Base-by-base conservation (phyloP, 2,888 invertebrate species). In the Seira musarum region DNA sequence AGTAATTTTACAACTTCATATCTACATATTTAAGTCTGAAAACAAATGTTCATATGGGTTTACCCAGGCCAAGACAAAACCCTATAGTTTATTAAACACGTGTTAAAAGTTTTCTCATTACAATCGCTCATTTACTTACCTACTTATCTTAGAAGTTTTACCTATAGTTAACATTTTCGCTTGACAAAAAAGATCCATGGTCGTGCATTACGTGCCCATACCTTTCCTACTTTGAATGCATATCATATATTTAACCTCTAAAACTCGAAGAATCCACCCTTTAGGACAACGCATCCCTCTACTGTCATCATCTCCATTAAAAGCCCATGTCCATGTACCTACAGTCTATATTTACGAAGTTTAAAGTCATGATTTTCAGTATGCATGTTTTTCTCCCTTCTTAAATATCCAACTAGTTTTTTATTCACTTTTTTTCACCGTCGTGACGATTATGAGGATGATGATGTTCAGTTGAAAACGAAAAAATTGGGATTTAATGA, bases 401-500 rank as follows among this genome's bases (percentile, higher is more conserved):
- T n/a, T n/a, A n/a, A n/a, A n/a, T n/a, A n/a, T n/a, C n/a, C 40
- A 40, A 5, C 40, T 13, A 40, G 40, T 13, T 40, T 40, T 40
- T 40, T 40, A 8, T 40, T 40, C n/a, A n/a, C n/a, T 40, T 8
- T 40, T 40, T 40, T 19, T n/a, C 5, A 19, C 57, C 15, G 63
- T 73, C 79, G 79, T 79, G 68, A 68, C 73, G 79, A 79, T 73
- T 72, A 79, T 79, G 67, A 79, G 68, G 79, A 72, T 78, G 78
- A 79, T 79, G 68, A 79, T 79, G 79, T 79, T 79, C 46, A 72
- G 79, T 67, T 67, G 68, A 79, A 72, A 79, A 78, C 68, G 78
- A 80, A 80, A 80, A 80, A 80, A 80, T 80, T 80, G 80, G 73
- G 74, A 80, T 80, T 80, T 80, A 80, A 80, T 80, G 79, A 80